Percentiles rank a stretch among this genome's conserved stretches.
These are phyloP conservation scores for Branchellion lobata DNA, from an alignment of 2,888 invertebrate genomes.

Conservation along the genomic window DNA sequence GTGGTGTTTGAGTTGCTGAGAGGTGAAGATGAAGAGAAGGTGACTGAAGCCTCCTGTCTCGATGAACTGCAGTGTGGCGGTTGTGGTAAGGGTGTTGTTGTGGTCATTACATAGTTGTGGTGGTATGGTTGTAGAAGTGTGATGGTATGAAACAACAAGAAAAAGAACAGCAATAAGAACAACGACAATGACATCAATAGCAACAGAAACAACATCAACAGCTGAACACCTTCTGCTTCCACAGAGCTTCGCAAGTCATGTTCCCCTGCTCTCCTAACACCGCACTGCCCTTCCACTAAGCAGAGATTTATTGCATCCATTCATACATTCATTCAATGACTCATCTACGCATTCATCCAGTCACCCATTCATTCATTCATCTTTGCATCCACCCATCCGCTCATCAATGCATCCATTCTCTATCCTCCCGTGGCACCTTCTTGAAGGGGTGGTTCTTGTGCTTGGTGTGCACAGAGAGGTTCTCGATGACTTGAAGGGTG, in stretches of 20 bases:
- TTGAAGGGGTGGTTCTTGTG: conserved; percentile 47
- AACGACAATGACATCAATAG: no score
- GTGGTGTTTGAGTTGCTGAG: conserved; percentile 74
- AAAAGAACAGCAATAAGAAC: no score
- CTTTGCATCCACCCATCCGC: no score
- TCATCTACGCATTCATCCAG: no score
- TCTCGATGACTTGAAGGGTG: conserved; percentile 85
- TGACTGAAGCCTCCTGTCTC: conserved; percentile 76
- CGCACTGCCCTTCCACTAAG: neutral
- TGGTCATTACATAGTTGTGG: conserved; percentile 57
- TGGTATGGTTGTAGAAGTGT: conserved; percentile 45
- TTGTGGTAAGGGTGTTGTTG: conserved; percentile 42
- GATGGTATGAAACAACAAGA: neutral
- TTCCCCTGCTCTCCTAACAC: neutral
- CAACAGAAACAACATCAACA: no score
- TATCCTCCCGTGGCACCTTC: no score
- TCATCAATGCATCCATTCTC: no score
- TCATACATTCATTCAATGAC: no score
- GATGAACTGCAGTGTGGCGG: conserved; percentile 49
- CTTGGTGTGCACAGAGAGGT: conserved; percentile 63
- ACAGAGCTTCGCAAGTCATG: neutral
- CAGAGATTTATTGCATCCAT: no score
- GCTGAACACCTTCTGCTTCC: neutral
- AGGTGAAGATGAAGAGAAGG: conserved; percentile 87
- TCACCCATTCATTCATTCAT: no score